Base-by-base conservation (phyloP, 2,888 invertebrate genomes). In the Dryocosmus kuriphilus region DNA sequence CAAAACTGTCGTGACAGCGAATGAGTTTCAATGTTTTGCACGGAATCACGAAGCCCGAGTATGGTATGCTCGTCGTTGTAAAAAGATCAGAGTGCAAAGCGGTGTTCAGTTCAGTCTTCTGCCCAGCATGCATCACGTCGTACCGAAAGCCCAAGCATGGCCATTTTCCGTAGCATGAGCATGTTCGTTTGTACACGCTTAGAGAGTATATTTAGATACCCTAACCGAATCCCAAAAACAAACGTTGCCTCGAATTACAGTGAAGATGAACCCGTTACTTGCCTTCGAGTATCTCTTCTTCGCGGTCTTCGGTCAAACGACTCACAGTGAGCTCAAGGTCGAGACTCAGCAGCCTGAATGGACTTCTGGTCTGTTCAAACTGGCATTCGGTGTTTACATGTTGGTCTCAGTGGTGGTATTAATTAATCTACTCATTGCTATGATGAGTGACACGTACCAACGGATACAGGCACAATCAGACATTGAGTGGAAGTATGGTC, bases 391-490 rank as follows among this genome's bases (percentile, higher is more conserved):
- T 89, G 95, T 97, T 92, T 99, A 99, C 95, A 96, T 99, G 95
- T 95, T 99, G 95, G 98, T 99, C 92, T 98, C 98, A 87, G 96
- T 98, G 92, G 97, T 99, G 93, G 99, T 99, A 92, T 95, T 99
- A 90, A 98, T 99, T 93, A 99, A 99, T 93, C 96, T 99, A 92
- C 96, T 99, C 92, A 99, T 99, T 95, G 99, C 99, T 94, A 99
- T 99, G 99, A 99, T 99, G 98, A 98, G 98, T 93, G 99, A 99
- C 94, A 99, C 99, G 89, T 99, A 99, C 93, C 99, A 99, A 93
- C 95, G 98, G 91, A 99, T 99, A 91, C 97, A 99, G 95, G 99
- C 99, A 32, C 95, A 95, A 90, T 96, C 95, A 5, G 96, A 96
- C 90, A 95, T 95, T 79, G 96, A 96, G 90, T 96, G 96, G 96